Conservation (phyloP, 2,113 vertebrate species). For the Nyctereutes procyonoides region DNA sequence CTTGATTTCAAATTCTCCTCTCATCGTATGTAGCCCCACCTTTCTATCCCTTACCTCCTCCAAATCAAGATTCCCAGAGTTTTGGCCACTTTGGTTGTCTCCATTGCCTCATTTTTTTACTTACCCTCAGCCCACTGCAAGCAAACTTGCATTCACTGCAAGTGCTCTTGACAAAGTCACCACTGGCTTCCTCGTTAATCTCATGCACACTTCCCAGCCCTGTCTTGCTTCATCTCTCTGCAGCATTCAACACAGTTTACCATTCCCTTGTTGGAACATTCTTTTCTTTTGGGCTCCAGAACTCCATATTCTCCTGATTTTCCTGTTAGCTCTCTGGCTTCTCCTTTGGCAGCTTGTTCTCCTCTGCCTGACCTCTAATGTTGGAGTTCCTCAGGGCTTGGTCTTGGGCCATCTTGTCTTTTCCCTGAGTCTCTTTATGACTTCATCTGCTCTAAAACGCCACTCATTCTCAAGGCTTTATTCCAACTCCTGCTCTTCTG, state of each 20-base stretch:
- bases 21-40: not conserved
- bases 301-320: slow-evolving; percentile 30
- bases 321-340: slow-evolving; percentile 37
- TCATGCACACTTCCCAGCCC: not conserved
- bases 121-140: not conserved
- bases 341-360: slow-evolving; percentile 53
- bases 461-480: slow-evolving; percentile 9
- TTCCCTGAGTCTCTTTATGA: slow-evolving; percentile 51
- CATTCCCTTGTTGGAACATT: not conserved
- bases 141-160: not conserved
- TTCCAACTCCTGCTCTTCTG: slow-evolving; percentile 49
- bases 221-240: slow-evolving; percentile 24
- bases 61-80: not conserved
- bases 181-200: not conserved
- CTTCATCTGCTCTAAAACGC: slow-evolving; percentile 42
- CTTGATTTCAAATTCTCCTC: not conserved
- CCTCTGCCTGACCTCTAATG: slow-evolving; percentile 62
- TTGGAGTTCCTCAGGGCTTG: slow-evolving; percentile 61
- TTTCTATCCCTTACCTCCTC: not conserved
- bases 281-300: slow-evolving; percentile 38
- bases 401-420: slow-evolving; percentile 58
- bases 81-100: not conserved
- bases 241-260: not conserved
- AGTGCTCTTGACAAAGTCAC: not conserved
- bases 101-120: not conserved